These are phyloP conservation scores for Daptonema setosum DNA, from an alignment of 2,888 invertebrate species.

Conservation along the genomic window DNA sequence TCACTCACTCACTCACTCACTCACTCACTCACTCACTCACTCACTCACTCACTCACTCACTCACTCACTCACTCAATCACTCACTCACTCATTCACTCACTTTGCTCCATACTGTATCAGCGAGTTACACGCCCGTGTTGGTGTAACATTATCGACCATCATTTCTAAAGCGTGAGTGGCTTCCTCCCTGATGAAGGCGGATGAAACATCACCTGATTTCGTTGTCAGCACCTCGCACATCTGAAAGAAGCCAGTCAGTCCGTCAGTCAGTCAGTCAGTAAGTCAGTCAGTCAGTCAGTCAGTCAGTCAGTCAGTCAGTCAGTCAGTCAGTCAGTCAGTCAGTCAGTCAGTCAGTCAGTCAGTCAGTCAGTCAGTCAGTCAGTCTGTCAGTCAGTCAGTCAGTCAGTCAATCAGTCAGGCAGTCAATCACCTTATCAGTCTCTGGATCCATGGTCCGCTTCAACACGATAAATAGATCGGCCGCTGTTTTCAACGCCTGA, in stretches of 20 bases:
- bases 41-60: too few relatives aligned
- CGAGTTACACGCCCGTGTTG: conserved; percentile 31
- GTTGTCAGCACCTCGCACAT: conserved; percentile 13
- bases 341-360: not conserved
- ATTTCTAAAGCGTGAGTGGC: conserved; percentile 56
- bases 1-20: too few relatives aligned
- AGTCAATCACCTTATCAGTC: conserved; percentile 16
- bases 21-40: too few relatives aligned
- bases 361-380: not conserved
- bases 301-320: not conserved
- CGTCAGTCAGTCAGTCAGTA: not conserved
- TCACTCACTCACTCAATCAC: too few relatives aligned
- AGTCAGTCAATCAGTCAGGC: too few relatives aligned
- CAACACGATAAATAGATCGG: conserved; percentile 47
- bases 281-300: not conserved
- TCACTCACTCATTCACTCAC: conserved; percentile 11
- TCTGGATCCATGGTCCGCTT: conserved; percentile 39
- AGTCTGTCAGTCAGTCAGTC: not conserved
- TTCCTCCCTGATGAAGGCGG: conserved; percentile 71
- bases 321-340: not conserved
- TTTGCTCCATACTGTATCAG: conserved; percentile 28
- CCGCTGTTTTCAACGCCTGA: conserved; percentile 58
- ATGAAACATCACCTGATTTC: conserved; percentile 51
- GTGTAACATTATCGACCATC: conserved; percentile 54
- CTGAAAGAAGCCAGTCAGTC: conserved; percentile 5